phyloP scores from a whole-genome alignment of 2,888 invertebrate species.

The Sabatieria punctata region DNA sequence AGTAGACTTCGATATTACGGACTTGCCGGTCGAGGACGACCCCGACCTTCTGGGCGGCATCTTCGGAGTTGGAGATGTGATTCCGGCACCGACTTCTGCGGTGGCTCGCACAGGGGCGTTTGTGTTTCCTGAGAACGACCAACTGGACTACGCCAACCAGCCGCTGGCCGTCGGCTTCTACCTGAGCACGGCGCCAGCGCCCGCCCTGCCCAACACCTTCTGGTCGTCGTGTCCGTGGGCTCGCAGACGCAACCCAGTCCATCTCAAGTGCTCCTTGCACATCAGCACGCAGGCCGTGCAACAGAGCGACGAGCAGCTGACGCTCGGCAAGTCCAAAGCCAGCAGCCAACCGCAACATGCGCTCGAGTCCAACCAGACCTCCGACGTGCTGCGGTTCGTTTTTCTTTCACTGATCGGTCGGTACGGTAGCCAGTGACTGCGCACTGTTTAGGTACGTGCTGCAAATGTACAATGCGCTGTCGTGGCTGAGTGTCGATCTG shows the following conservation, averaged over 20 bases:
- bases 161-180: constrained; percentile 92
- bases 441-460: constrained; percentile 62
- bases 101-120: background rate
- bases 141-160: constrained; percentile 58
- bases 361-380: constrained; percentile 83
- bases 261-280: constrained; percentile 62
- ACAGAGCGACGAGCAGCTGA: constrained; percentile 70
- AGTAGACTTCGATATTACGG: too few relatives aligned
- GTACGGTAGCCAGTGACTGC: background rate
- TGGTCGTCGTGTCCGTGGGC: constrained; percentile 64
- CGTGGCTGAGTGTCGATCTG: constrained; percentile 90
- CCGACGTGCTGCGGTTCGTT: constrained; percentile 73
- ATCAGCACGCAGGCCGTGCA: constrained; percentile 68
- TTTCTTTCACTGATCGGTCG: background rate
- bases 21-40: background rate
- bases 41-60: background rate
- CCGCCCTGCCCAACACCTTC: constrained; percentile 58
- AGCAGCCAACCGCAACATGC: constrained; percentile 58
- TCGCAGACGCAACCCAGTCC: constrained; percentile 17
- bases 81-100: too few relatives aligned
- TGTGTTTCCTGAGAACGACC: background rate
- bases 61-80: too few relatives aligned
- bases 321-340: too few relatives aligned
- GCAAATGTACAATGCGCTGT: constrained; percentile 94
- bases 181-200: constrained; percentile 78